A percentile compares a stretch with the other conserved stretches of the same genome.
These are phyloP conservation scores for Holacanthella duospinosa DNA, from an alignment of 2,888 invertebrate genomes.

Conservation along the genomic window DNA sequence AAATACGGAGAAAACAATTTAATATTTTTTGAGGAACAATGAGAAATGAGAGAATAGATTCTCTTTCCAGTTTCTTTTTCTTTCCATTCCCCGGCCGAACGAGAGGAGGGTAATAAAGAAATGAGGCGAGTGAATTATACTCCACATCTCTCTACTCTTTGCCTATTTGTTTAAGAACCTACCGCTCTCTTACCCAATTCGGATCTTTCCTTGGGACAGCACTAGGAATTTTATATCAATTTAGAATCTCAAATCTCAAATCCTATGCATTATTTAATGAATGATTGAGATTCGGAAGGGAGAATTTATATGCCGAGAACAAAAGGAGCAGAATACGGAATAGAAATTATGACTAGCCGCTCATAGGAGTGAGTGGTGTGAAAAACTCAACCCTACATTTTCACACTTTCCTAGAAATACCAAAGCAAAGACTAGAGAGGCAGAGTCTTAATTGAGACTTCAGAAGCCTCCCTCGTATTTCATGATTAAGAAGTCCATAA, in stretches of 20 bases:
- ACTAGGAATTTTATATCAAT: no score
- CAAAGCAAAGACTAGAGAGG: not conserved
- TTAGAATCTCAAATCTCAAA: not conserved
- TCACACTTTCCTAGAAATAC: not conserved
- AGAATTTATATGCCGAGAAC: no score
- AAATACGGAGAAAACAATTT: conserved; percentile 6
- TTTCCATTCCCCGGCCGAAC: not conserved
- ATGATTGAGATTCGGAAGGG: not conserved
- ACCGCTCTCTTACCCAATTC: not conserved
- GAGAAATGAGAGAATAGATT: not conserved
- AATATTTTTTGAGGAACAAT: conserved; percentile 1
- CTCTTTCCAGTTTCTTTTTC: not conserved
- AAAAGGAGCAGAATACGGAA: not conserved
- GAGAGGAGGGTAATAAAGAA: not conserved
- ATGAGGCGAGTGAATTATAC: not conserved
- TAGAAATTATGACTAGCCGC: not conserved
- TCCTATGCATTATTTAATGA: not conserved
- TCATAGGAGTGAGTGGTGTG: not conserved
- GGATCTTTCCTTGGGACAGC: not conserved
- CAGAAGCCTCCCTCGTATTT: not conserved
- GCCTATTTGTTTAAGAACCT: not conserved
- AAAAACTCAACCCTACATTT: not conserved
- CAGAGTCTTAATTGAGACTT: not conserved
- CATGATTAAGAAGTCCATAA: conserved; percentile 6
- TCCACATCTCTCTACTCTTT: not conserved